phyloP scores from a whole-genome alignment of 2,113 vertebrate genomes.

The Xenopus laevis region DNA sequence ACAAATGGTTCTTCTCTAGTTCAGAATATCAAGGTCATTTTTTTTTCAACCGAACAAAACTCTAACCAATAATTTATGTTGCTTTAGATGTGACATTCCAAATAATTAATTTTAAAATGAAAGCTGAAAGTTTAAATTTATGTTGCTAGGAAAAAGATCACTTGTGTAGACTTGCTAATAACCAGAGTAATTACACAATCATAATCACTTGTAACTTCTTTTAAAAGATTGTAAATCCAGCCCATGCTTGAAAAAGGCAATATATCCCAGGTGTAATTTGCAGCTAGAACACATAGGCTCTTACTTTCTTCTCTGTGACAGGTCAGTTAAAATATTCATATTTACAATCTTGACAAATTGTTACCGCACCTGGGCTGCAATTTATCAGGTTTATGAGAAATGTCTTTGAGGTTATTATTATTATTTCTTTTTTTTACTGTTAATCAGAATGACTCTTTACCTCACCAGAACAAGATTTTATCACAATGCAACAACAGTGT shows the following conservation, averaged over 20 bases:
- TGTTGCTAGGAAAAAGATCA: constrained; percentile 1
- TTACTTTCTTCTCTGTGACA: constrained; percentile 61
- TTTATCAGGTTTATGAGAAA: constrained; percentile 75
- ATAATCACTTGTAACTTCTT: constrained; percentile 62
- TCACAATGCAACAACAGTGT: constrained; percentile 54
- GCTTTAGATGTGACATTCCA: background rate
- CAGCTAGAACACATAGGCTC: constrained; percentile 54
- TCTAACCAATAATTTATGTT: background rate
- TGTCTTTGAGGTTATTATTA: constrained; percentile 58
- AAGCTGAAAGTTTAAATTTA: constrained; percentile 12
- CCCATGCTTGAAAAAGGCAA: constrained; percentile 60
- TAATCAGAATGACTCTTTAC: constrained; percentile 58
- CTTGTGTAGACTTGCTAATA: constrained; percentile 35
- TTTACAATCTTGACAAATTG: constrained; percentile 82
- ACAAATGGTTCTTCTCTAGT: too few species aligned
- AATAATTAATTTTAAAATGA: constrained; percentile 15
- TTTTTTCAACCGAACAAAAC: background rate
- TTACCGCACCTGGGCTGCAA: constrained; percentile 78
- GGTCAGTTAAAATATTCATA: constrained; percentile 59
- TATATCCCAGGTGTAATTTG: constrained; percentile 40
- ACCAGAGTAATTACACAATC: constrained; percentile 62
- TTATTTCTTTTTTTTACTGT: background rate
- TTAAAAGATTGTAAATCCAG: constrained; percentile 62
- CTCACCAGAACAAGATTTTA: constrained; percentile 50
- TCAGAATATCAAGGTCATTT: background rate